A percentile compares a stretch with the other conserved stretches of the same genome.
Evolutionary conservation across 2,113 vertebrate genomes (phyloP).

Genomic region (Mobula birostris): DNA sequence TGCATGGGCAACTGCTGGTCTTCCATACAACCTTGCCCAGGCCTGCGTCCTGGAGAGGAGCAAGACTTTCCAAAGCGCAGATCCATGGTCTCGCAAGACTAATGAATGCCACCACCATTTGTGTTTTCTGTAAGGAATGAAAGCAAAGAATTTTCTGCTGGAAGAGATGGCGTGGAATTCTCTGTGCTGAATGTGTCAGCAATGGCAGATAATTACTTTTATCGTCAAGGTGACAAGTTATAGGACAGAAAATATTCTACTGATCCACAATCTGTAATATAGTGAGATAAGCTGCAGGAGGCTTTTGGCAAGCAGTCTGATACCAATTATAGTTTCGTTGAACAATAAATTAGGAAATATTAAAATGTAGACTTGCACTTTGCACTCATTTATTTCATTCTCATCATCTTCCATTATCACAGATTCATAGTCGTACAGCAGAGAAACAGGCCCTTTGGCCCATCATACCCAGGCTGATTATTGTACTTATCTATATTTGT

Average conservation of each 20-base stretch:
- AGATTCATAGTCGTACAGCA: no score
- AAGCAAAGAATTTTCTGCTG: no score
- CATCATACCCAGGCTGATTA: no score
- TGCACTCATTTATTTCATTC: not conserved
- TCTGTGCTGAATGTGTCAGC: not conserved
- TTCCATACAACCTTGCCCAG: no score
- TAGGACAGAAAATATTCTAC: not conserved
- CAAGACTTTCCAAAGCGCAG: no score
- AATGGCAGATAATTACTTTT: not conserved
- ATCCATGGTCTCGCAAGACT: no score
- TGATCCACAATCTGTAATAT: not conserved
- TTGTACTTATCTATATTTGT: no score
- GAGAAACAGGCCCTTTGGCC: no score
- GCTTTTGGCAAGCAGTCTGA: not conserved
- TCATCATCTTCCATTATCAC: not conserved
- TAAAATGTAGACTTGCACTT: not conserved
- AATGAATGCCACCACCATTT: not conserved
- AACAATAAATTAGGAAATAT: not conserved
- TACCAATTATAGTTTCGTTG: not conserved
- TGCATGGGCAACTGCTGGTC: no score
- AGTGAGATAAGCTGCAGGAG: not conserved
- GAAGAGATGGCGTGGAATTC: not conserved
- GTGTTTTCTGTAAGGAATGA: not conserved
- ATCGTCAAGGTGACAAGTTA: not conserved
- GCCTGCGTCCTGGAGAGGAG: no score